Evolutionary conservation across 92 coral and sea anemone genomes (phyloP).

Genomic region (Palythoa grandis): DNA sequence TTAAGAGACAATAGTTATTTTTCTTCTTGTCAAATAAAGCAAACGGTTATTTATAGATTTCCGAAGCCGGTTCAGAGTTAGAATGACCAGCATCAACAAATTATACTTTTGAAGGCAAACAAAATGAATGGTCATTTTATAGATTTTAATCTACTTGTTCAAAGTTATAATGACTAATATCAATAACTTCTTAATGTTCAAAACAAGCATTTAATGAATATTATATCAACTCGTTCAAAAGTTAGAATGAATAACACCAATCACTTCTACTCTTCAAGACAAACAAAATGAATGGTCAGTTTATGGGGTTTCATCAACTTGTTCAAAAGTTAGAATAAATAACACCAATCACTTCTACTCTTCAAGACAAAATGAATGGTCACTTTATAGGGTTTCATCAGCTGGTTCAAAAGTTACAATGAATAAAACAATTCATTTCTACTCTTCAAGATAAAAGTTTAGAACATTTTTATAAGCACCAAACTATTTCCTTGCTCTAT

Average conservation of each 20-base stretch:
- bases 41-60: too few relatives aligned
- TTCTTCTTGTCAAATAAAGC: too few relatives aligned
- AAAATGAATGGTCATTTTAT: background rate
- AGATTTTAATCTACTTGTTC: background rate
- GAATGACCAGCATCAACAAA: background rate
- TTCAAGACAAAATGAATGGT: background rate
- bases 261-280: background rate
- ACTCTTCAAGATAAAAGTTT: background rate
- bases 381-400: background rate
- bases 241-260: background rate
- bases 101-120: background rate
- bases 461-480: background rate
- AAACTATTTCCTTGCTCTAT: too few relatives aligned
- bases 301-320: background rate
- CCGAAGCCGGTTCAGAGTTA: too few relatives aligned
- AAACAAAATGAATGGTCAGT: background rate
- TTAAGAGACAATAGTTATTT: too few relatives aligned
- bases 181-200: background rate
- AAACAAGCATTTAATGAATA: background rate
- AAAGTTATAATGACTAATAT: background rate
- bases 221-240: background rate
- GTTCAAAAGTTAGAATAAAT: background rate
- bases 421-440: background rate
- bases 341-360: constrained; percentile 8
- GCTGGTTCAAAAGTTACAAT: background rate